Evolutionary conservation across 1,140 invertebrate species (phyloP).

Genomic region (Drosophila santomea): DNA sequence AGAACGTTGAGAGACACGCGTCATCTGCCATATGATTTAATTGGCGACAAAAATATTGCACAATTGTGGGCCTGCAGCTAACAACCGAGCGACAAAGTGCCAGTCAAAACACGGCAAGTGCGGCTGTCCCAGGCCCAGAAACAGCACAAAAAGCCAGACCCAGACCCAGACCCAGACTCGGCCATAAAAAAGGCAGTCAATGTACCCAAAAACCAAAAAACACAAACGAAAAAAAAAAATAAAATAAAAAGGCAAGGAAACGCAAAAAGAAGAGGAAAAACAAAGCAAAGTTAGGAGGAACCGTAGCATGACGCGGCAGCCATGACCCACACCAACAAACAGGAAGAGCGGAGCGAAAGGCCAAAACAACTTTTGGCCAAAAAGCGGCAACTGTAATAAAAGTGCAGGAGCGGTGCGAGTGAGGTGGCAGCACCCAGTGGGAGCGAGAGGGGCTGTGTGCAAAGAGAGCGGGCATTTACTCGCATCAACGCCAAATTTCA

Average conservation of each 20-base stretch:
- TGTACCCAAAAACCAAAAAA: constrained; percentile 36
- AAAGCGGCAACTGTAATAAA: constrained; percentile 71
- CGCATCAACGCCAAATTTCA: constrained; percentile 84
- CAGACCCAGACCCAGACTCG: constrained; percentile 50
- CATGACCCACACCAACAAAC: constrained; percentile 84
- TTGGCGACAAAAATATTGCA: constrained; percentile 70
- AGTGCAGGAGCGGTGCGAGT: constrained; percentile 41
- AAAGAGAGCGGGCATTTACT: constrained; percentile 63
- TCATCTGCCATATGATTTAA: constrained; percentile 58
- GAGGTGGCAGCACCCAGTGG: constrained; percentile 2
- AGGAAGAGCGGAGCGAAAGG: constrained; percentile 64
- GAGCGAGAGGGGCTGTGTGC: constrained; percentile 13
- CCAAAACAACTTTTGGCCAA: constrained; percentile 72
- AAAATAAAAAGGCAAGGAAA: constrained; percentile 6
- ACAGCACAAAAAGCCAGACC: constrained; percentile 40
- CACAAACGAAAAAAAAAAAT: background rate
- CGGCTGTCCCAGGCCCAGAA: constrained; percentile 23
- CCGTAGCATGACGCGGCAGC: constrained; percentile 75
- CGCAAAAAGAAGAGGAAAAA: background rate
- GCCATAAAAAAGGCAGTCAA: constrained; percentile 70
- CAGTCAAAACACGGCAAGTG: constrained; percentile 69
- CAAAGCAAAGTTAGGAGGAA: constrained; percentile 17
- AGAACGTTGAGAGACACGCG: background rate
- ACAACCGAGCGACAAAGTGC: constrained; percentile 47
- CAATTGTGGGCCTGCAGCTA: constrained; percentile 50